A percentile compares a stretch with the other conserved stretches of the same genome.
These are phyloP conservation scores for Acronicta aceris DNA, from an alignment of 2,888 invertebrate genomes.

Conservation along the genomic window DNA sequence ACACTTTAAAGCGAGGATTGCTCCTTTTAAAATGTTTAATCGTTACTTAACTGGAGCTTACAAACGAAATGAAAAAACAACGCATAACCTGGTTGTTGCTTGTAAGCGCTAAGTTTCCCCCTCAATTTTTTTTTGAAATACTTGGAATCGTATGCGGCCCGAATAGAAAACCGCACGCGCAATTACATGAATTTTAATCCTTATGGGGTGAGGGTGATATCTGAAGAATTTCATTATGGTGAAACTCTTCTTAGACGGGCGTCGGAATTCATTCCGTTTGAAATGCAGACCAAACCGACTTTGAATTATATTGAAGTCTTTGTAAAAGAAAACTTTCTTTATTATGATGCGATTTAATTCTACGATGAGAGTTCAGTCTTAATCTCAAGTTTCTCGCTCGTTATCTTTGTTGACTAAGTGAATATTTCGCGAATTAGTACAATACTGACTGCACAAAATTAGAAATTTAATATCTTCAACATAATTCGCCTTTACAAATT, in stretches of 20 bases:
- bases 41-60: constrained; percentile 40
- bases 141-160: constrained; percentile 49
- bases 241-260: constrained; percentile 76
- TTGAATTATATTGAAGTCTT: constrained; percentile 79
- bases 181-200: constrained; percentile 84
- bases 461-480: not conserved
- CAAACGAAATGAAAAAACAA: constrained; percentile 52
- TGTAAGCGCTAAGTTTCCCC: constrained; percentile 32
- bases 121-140: constrained; percentile 56
- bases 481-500: constrained; percentile 1
- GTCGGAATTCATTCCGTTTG: constrained; percentile 80
- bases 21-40: constrained; percentile 45
- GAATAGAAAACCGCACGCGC: constrained; percentile 68
- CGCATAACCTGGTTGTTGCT: constrained; percentile 39
- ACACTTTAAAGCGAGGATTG: constrained; percentile 28
- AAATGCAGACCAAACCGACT: constrained; percentile 74
- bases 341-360: constrained; percentile 71
- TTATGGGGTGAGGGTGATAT: constrained; percentile 74
- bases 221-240: constrained; percentile 87
- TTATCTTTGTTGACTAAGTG: constrained; percentile 55
- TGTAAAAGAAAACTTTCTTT: constrained; percentile 76
- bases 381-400: constrained; percentile 48
- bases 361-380: constrained; percentile 58
- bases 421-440: constrained; percentile 10
- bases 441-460: constrained; percentile 4